Percentiles rank a stretch among this genome's conserved stretches.
These are phyloP conservation scores for Rhineura floridana DNA, from an alignment of 2,113 vertebrate genomes.

Conservation along the genomic window DNA sequence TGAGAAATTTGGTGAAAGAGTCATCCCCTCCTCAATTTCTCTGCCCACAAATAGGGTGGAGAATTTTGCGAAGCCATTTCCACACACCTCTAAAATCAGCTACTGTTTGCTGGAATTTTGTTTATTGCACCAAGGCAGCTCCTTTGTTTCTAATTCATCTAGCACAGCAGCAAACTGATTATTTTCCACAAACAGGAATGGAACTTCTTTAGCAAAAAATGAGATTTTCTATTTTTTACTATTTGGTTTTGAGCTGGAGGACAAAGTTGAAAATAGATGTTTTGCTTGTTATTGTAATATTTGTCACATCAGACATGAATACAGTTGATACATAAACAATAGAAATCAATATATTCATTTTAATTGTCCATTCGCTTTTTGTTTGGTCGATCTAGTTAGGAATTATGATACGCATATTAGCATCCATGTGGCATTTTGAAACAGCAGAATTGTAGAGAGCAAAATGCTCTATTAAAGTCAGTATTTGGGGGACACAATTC, in stretches of 20 bases:
- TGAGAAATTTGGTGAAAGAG: too few relatives aligned
- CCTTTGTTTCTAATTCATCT: constrained; percentile 4
- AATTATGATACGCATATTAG: constrained; percentile 30
- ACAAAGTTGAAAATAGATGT: background rate
- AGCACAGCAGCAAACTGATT: background rate
- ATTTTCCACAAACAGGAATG: constrained; percentile 6
- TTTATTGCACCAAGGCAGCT: background rate
- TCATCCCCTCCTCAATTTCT: too few relatives aligned
- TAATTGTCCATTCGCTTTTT: constrained; percentile 20
- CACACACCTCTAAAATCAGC: constrained; percentile 2
- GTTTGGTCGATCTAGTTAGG: constrained; percentile 11
- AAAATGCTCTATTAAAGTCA: background rate
- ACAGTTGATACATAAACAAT: background rate
- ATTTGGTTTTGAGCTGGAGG: background rate
- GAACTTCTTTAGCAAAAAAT: constrained; percentile 13
- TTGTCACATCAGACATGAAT: background rate
- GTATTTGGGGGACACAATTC: too few relatives aligned
- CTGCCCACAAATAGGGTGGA: too few relatives aligned
- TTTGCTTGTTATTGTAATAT: constrained; percentile 15
- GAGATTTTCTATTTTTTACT: constrained; percentile 4
- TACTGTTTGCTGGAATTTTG: background rate
- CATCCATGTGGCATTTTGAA: constrained; percentile 23
- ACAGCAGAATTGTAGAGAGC: background rate
- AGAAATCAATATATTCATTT: background rate
- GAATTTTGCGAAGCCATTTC: too few relatives aligned